Evolutionary conservation across 2,113 vertebrate species (phyloP), one percentile per base, ranked within the genome.

Genomic region (Anas platyrhynchos): DNA sequence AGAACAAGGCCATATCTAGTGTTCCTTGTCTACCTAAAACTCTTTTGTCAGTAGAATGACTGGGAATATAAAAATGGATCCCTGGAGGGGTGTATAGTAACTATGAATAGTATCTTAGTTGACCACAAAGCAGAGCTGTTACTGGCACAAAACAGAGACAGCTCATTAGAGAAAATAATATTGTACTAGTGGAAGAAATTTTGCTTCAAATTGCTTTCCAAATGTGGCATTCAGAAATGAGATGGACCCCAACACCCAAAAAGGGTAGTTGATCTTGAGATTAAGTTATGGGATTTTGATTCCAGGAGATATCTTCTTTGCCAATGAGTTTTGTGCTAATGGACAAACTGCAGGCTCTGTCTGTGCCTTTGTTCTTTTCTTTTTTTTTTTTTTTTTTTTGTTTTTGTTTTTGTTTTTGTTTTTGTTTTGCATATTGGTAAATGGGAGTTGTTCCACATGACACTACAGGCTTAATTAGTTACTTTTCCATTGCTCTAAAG

Each of bases 41-140:
- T 89, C 75, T 82, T 90, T 79, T 88, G 80, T 86, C 92, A 92
- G 86, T 91, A 68, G 72, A 88, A 93, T 50, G 27, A 91, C 25
- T 50, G 90, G 73, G 86, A 90, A 86, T 91, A 90, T 16, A 79
- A 92, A 91, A 95, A 84, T 82, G 73, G 48, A 93, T 96, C 90
- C 75, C 96, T 71, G 22, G 86, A 89, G 91, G 63, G 41, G 79
- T 83, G 54, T 96, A 93, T 85, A 85, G 58, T 74, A 95, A 91
- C 81, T 95, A 96, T 85, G 86, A 93, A 78, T 76, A 84, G 81
- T 77, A 91, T 92, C 62, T 59, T 76, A 87, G 88, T 27, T 92
- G 95, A 93, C 91, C 92, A 88, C 91, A 94, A 82, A 89, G 58
- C 83, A 89, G 86, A 97, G 91, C 83, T 94, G 91, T 95, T 95